A percentile compares a stretch with the other conserved stretches of the same genome.
Evolutionary conservation across 1,140 invertebrate genomes (phyloP).

Genomic region (Ceratosolen solmsi): DNA sequence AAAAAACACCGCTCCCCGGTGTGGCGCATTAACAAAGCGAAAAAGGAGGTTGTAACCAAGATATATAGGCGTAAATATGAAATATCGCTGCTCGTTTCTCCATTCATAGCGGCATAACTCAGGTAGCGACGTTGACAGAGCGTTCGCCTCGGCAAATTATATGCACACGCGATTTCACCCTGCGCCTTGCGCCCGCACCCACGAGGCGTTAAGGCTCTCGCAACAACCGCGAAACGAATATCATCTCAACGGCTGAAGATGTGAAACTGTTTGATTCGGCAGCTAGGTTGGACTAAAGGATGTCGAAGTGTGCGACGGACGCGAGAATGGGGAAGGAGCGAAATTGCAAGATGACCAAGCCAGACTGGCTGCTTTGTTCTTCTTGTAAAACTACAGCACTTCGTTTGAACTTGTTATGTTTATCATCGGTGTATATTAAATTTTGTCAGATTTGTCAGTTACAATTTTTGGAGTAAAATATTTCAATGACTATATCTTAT

Average conservation of each 20-base stretch:
- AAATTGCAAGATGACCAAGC: no score
- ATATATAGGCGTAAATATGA: conserved; percentile 8
- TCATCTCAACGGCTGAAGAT: neutral
- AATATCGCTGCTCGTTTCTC: neutral
- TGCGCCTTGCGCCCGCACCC: neutral
- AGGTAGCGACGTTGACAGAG: conserved; percentile 25
- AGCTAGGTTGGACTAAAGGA: neutral
- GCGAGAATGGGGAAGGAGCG: no score
- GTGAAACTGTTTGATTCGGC: neutral
- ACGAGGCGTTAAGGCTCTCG: neutral
- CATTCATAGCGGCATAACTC: neutral
- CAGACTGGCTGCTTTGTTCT: no score
- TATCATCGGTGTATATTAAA: no score
- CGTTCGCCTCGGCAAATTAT: neutral
- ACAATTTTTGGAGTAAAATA: no score
- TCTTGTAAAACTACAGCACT: no score
- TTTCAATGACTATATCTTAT: no score
- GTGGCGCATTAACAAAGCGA: neutral
- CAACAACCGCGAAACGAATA: neutral
- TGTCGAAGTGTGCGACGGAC: no score
- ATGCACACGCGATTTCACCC: conserved; percentile 30
- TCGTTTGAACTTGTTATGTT: no score
- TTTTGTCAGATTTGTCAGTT: no score
- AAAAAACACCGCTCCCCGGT: neutral
- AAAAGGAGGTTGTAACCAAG: neutral